A percentile compares a stretch with the other conserved stretches of the same genome.
Evolutionary conservation across 1,140 invertebrate genomes (phyloP).

Genomic region (Latrodectus geometricus): DNA sequence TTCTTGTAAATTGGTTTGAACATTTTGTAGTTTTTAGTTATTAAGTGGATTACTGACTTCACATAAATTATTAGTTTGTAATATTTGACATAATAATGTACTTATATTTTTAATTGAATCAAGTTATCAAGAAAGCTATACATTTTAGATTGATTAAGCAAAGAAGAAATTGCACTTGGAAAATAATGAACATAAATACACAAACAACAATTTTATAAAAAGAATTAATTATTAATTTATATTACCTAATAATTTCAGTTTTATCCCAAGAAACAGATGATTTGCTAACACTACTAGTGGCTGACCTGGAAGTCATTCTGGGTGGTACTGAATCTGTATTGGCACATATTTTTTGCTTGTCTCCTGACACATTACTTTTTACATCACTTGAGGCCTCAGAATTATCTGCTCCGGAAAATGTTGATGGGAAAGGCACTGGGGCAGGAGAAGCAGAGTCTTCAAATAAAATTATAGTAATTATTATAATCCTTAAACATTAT

Average conservation of each 20-base stretch:
- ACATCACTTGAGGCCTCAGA: constrained; percentile 16
- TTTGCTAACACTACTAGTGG: constrained; percentile 24
- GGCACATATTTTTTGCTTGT: constrained; percentile 45
- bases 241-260: constrained; percentile 54
- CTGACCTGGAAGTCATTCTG: constrained; percentile 20
- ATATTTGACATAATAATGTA: no score
- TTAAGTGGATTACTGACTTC: no score
- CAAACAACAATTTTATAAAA: background rate
- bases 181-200: background rate
- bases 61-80: no score
- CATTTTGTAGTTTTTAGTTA: no score
- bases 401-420: constrained; percentile 31
- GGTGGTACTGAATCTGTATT: constrained; percentile 57
- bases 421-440: constrained; percentile 42
- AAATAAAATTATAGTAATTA: background rate
- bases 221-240: no score
- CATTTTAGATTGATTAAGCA: background rate
- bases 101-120: background rate
- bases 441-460: constrained; percentile 21
- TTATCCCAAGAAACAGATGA: constrained; percentile 49
- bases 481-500: no score
- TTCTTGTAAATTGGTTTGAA: no score
- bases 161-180: background rate
- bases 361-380: constrained; percentile 28
- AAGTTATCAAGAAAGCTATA: background rate